A percentile compares a stretch with the other conserved stretches of the same genome.
Conservation (phyloP, 2,113 vertebrate genomes). For the Oostethus manadensis region DNA sequence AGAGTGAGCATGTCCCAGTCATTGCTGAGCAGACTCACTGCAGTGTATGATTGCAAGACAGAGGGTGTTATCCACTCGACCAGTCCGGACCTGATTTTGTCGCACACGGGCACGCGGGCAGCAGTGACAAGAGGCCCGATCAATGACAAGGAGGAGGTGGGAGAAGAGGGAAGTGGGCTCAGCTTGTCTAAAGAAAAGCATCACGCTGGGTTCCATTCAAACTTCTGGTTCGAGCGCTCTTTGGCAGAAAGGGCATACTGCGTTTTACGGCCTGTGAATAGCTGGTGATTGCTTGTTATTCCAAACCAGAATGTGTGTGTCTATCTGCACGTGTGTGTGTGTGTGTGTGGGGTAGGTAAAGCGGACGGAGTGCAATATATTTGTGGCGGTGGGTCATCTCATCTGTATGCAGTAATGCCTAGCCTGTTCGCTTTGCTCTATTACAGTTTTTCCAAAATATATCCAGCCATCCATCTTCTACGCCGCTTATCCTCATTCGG, state of each 20-base stretch:
- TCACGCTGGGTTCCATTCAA: constrained; percentile 40
- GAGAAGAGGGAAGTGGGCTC: constrained; percentile 32
- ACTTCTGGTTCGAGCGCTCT: constrained; percentile 27
- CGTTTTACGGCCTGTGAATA: constrained; percentile 48
- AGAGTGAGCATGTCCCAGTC: constrained; percentile 13
- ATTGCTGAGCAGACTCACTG: constrained; percentile 13
- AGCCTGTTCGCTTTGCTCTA: too few species aligned
- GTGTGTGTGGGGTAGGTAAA: too few species aligned
- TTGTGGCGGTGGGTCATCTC: too few species aligned
- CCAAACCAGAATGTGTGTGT: constrained; percentile 29
- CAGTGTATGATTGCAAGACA: constrained; percentile 32
- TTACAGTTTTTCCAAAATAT: too few species aligned
- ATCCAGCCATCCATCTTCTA: too few species aligned
- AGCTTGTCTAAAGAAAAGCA: constrained; percentile 30
- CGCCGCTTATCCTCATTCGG: too few species aligned
- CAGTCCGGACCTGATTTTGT: constrained; percentile 33
- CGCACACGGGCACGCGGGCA: not conserved
- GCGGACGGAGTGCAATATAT: too few species aligned
- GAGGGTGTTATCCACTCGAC: constrained; percentile 43
- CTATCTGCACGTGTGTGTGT: not conserved
- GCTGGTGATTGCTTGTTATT: constrained; percentile 50
- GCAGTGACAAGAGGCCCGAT: constrained; percentile 26
- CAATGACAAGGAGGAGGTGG: constrained; percentile 34
- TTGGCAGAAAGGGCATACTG: constrained; percentile 28
- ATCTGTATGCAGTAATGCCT: too few species aligned